A percentile compares a stretch with the other conserved stretches of the same genome.
Conservation (phyloP, 2,113 vertebrate genomes). For the Emberiza fucata region DNA sequence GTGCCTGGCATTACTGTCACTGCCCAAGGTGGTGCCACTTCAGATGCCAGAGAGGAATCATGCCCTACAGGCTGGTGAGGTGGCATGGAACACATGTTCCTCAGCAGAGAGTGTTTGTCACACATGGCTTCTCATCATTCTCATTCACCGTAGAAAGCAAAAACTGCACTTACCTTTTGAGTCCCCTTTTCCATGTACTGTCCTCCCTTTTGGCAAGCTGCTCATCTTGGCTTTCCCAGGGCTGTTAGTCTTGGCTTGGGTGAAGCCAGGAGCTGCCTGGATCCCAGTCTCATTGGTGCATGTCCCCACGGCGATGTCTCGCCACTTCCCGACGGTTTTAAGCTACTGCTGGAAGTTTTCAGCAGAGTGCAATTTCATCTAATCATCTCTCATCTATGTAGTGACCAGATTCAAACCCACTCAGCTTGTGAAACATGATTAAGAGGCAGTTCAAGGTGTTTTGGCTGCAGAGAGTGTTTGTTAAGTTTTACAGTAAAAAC, state of each 20-base stretch:
- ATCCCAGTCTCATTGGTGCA: neutral
- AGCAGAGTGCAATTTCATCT: neutral
- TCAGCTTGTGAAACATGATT: slow-evolving; percentile 39
- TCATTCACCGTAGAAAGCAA: accelerated
- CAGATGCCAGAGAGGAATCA: neutral
- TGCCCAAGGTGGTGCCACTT: neutral
- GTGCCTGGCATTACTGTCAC: neutral
- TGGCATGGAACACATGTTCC: neutral
- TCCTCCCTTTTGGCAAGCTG: neutral
- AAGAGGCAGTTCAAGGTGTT: slow-evolving; percentile 10
- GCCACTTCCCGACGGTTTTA: neutral
- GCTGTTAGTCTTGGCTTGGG: neutral
- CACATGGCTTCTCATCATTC: neutral
- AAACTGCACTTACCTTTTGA: neutral
- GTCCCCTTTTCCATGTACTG: neutral
- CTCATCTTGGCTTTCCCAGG: neutral
- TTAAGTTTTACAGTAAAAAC: slow-evolving; percentile 22
- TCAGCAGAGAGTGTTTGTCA: neutral
- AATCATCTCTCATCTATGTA: neutral
- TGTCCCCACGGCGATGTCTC: neutral
- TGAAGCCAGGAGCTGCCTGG: neutral
- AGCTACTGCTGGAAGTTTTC: neutral
- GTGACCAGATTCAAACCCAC: neutral
- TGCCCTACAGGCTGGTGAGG: neutral
- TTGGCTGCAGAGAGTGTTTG: slow-evolving; percentile 17